Evolutionary conservation across 1,140 invertebrate species (phyloP), one percentile per base, ranked within the genome.

Genomic region (Eriosoma lanigerum): DNA sequence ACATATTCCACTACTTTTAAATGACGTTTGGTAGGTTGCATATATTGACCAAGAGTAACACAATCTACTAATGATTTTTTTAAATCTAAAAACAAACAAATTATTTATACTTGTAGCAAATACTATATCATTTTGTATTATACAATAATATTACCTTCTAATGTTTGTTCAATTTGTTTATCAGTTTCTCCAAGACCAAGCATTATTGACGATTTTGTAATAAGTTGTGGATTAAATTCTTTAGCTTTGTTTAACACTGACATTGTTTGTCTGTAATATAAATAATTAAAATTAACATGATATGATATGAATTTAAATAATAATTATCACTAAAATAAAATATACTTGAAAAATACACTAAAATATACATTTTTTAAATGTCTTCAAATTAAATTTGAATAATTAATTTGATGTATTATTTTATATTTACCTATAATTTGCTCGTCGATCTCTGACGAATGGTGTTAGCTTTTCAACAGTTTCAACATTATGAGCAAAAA

Each of bases 161-260:
- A 89, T 12, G 96, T 95, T 87, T 94, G 90, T 84, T 92, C 88
- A 12, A 99, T 88, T 89, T 98, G 91, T 76, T 92, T 90, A 85
- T 99, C 96, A 1, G 91, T 95, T 88, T 99, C 98, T 0, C 97
- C 97, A 2, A 99, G 87, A 9, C 98, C 98, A 19, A 99, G 87
- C 98, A 99, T 99, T 81, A 99, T 94, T 0, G 98, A 99, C 1
- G 96, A 96, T 87, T 99, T 99, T 0, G 98, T 99, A 50, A 99
- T 90, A 46, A 99, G 85, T 82, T 92, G 89, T 0, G 92, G 89
- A 86, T 94, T 93, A 6, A 90, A 86, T 80, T 89, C 88, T 87
- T 98, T 97, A 0, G 94, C 96, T 82, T 91, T 89, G 84, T 91
- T 87, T 15, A 98, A 86, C 17, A 97, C 96, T 68, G 87, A 87